phyloP scores from a whole-genome alignment of 1,140 invertebrate species.

The Drosophila burlai region DNA sequence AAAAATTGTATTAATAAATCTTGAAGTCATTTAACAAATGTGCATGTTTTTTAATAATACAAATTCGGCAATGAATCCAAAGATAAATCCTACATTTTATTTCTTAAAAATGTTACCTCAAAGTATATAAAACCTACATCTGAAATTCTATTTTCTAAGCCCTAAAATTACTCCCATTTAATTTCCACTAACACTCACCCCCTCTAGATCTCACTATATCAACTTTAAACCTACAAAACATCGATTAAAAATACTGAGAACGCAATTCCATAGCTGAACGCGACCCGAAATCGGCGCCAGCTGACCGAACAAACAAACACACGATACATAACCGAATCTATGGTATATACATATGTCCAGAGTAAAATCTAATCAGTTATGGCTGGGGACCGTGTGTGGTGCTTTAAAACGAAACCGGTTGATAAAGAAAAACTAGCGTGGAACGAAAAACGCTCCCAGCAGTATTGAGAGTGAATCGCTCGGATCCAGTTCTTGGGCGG shows the following conservation, averaged over 20 bases:
- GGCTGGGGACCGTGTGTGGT: neutral
- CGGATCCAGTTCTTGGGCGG: neutral
- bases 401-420: conserved; percentile 17
- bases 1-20: neutral
- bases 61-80: too few relatives aligned
- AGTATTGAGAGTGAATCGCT: conserved; percentile 11
- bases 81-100: too few relatives aligned
- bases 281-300: neutral
- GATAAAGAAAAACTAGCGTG: conserved; percentile 10
- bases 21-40: neutral
- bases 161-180: neutral
- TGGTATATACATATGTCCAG: neutral
- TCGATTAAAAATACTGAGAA: neutral
- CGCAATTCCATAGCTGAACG: neutral
- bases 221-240: neutral
- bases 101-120: too few relatives aligned
- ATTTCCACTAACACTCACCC: neutral
- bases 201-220: neutral
- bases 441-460: neutral
- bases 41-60: too few relatives aligned
- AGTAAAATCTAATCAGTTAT: conserved; percentile 28
- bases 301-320: conserved; percentile 10
- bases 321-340: conserved; percentile 3
- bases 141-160: neutral
- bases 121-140: too few relatives aligned